A percentile compares a stretch with the other conserved stretches of the same genome.
Evolutionary conservation across 2,797 vertebrate species (phyloP).

Genomic region (Gallinago stenura): DNA sequence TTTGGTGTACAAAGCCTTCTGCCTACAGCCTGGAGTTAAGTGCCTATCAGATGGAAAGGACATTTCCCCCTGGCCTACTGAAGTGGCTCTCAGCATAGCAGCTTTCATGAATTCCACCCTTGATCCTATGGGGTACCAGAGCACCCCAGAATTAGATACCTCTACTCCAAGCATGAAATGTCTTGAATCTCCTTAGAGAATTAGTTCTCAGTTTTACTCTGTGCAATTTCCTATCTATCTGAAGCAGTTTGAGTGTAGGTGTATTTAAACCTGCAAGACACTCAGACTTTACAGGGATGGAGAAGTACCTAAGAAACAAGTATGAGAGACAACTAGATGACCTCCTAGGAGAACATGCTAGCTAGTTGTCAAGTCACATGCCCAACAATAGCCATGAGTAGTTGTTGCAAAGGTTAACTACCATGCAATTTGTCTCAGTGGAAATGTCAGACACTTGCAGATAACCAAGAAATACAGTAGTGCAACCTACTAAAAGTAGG

Average conservation of each 20-base stretch:
- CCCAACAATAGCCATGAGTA: neutral
- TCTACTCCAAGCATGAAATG: neutral
- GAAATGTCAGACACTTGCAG: neutral
- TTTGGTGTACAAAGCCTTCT: neutral
- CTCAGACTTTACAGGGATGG: neutral
- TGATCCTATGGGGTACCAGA: neutral
- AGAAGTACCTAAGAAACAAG: neutral
- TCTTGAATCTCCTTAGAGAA: neutral
- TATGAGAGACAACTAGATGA: neutral
- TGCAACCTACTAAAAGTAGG: neutral
- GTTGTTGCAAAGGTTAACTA: neutral
- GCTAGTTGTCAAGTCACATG: neutral
- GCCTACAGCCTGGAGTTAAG: neutral
- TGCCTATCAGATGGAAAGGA: rapidly evolving
- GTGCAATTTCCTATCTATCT: neutral
- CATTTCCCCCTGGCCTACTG: neutral
- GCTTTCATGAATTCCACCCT: neutral
- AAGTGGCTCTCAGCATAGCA: neutral
- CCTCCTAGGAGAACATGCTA: neutral
- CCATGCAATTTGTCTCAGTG: neutral
- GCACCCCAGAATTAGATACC: neutral
- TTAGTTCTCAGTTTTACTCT: neutral
- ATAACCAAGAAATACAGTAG: neutral
- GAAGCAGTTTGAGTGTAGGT: neutral
- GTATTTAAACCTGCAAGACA: neutral